Evolutionary conservation across 2,888 invertebrate species (phyloP).

Genomic region (Epinotia demarniana): DNA sequence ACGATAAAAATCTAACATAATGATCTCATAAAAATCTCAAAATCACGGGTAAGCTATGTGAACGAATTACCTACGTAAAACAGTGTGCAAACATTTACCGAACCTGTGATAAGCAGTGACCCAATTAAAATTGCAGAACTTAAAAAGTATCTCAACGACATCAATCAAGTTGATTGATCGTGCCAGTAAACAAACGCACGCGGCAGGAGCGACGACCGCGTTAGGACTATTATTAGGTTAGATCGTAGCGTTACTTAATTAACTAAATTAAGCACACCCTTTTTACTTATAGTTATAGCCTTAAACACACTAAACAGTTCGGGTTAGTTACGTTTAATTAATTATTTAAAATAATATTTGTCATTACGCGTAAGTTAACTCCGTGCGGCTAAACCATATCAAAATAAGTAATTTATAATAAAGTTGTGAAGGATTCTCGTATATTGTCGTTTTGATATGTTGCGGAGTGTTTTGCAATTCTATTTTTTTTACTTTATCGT

Average conservation of each 20-base stretch:
- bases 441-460: no score
- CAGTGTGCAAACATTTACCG: conserved; percentile 34
- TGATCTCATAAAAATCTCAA: neutral
- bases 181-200: conserved; percentile 50
- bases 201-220: conserved; percentile 58
- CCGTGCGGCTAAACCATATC: neutral
- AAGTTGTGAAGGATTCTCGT: no score
- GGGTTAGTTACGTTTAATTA: neutral
- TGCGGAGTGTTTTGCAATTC: no score
- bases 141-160: conserved; percentile 58
- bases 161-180: conserved; percentile 77
- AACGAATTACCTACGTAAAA: conserved; percentile 38
- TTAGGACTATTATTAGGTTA: conserved; percentile 64
- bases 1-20: no score
- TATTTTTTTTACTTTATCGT: no score
- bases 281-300: conserved; percentile 12
- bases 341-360: neutral
- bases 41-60: neutral
- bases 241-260: conserved; percentile 60
- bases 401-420: no score
- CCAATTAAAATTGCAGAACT: conserved; percentile 59
- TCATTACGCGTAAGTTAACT: neutral
- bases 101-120: conserved; percentile 42
- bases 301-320: neutral
- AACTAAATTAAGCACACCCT: conserved; percentile 57